These are phyloP conservation scores for Ellobium chinense DNA, from an alignment of 2,888 invertebrate species.

Conservation along the genomic window DNA sequence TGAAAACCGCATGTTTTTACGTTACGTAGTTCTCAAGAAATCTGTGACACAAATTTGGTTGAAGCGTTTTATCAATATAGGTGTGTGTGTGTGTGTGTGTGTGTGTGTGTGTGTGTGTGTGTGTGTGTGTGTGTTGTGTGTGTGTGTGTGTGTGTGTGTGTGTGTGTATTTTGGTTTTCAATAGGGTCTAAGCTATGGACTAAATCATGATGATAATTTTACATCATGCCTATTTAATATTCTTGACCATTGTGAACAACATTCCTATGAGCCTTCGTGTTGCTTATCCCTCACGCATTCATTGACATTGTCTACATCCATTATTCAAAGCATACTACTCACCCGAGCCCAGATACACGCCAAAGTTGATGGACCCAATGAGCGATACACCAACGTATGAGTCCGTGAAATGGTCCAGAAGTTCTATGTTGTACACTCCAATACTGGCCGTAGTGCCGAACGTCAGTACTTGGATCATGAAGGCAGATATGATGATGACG, in stretches of 20 bases:
- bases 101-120: neutral
- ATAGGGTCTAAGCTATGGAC: too few species aligned
- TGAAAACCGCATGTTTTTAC: too few species aligned
- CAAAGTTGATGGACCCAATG: conserved; percentile 67
- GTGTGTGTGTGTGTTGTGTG: neutral
- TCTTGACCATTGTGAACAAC: too few species aligned
- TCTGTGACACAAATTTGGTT: too few species aligned
- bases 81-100: conserved; percentile 16
- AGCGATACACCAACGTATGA: conserved; percentile 62
- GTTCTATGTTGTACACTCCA: conserved; percentile 69
- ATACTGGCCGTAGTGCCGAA: conserved; percentile 64
- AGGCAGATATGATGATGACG: conserved; percentile 63
- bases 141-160: neutral
- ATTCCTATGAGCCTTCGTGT: too few species aligned
- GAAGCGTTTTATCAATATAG: too few species aligned
- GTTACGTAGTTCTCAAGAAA: too few species aligned
- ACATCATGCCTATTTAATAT: too few species aligned
- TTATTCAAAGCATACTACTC: neutral
- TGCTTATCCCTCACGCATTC: neutral
- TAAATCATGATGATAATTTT: too few species aligned
- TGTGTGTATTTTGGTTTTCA: too few species aligned
- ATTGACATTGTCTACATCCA: neutral
- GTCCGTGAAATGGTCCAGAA: conserved; percentile 59
- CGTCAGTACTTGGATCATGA: conserved; percentile 64
- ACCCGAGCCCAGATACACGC: conserved; percentile 67